phyloP scores from a whole-genome alignment of 2,888 invertebrate genomes.

The Alloplasta piceator region DNA sequence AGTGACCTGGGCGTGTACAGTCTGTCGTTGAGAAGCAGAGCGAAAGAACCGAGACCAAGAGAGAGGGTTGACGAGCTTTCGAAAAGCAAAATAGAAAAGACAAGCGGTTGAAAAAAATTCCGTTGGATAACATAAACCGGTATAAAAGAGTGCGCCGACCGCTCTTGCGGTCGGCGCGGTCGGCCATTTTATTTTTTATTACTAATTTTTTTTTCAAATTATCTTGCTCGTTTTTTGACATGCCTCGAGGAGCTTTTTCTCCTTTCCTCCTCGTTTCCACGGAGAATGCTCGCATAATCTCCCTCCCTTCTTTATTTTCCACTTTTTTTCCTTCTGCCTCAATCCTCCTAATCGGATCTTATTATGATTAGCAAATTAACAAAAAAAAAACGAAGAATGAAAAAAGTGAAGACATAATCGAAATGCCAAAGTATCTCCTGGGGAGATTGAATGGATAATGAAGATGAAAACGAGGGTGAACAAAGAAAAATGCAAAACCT shows the following conservation, averaged over 20 bases:
- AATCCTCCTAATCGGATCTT: slow-evolving; percentile 31
- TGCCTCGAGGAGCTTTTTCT: slow-evolving; percentile 13
- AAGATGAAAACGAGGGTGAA: slow-evolving; percentile 1
- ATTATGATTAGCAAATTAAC: slow-evolving; percentile 26
- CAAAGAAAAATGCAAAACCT: background rate
- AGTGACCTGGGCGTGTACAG: slow-evolving; percentile 4
- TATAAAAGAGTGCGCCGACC: slow-evolving; percentile 21
- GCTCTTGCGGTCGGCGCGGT: background rate
- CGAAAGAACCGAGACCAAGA: slow-evolving; percentile 9
- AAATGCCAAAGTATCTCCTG: slow-evolving; percentile 19
- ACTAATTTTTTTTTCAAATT: slow-evolving; percentile 3
- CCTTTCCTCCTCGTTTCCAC: slow-evolving; percentile 10
- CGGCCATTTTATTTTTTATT: slow-evolving; percentile 1
- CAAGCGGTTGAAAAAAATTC: slow-evolving; percentile 13
- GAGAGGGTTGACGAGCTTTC: slow-evolving; percentile 4
- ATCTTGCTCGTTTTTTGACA: slow-evolving; percentile 21
- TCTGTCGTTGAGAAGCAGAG: slow-evolving; percentile 22
- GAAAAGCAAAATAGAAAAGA: slow-evolving; percentile 3
- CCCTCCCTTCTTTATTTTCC: background rate
- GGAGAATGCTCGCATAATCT: background rate
- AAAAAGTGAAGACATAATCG: slow-evolving; percentile 25
- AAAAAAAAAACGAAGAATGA: slow-evolving; percentile 15
- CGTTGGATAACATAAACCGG: slow-evolving; percentile 32
- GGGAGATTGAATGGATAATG: slow-evolving; percentile 22
- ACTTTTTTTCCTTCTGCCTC: slow-evolving; percentile 17